Evolutionary conservation across 2,797 vertebrate genomes (phyloP).

Genomic region (Takifugu rubripes): DNA sequence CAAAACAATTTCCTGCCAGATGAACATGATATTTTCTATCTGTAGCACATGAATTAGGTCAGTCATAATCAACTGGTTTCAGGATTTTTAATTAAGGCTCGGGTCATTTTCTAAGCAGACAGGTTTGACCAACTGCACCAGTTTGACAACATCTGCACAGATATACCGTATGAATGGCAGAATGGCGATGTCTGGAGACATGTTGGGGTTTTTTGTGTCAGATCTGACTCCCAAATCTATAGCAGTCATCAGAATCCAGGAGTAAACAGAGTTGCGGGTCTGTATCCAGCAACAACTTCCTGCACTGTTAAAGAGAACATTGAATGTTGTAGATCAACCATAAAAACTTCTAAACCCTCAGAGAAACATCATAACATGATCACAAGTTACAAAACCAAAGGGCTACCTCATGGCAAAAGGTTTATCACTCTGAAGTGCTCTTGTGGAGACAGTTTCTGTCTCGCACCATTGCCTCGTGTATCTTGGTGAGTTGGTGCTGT

Average conservation of each 20-base stretch:
- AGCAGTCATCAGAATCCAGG: constrained; percentile 21
- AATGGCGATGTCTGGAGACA: constrained; percentile 42
- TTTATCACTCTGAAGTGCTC: constrained; percentile 5
- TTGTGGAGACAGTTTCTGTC: constrained; percentile 20
- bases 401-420: constrained; percentile 46
- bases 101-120: neutral
- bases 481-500: rapidly evolving
- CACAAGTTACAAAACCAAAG: neutral
- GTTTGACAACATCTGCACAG: neutral
- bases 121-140: neutral
- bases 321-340: neutral
- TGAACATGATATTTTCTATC: neutral
- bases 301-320: constrained; percentile 23
- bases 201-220: constrained; percentile 58
- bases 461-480: constrained; percentile 24
- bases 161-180: constrained; percentile 55
- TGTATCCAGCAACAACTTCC: constrained; percentile 45
- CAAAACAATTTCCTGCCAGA: too few relatives aligned
- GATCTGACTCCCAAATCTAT: constrained; percentile 64
- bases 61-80: neutral
- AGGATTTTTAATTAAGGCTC: neutral
- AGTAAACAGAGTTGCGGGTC: rapidly evolving
- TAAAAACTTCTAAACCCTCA: neutral
- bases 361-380: neutral
- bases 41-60: neutral